These are phyloP conservation scores for Spilarctia lutea DNA, from an alignment of 2,888 invertebrate species.

Conservation along the genomic window DNA sequence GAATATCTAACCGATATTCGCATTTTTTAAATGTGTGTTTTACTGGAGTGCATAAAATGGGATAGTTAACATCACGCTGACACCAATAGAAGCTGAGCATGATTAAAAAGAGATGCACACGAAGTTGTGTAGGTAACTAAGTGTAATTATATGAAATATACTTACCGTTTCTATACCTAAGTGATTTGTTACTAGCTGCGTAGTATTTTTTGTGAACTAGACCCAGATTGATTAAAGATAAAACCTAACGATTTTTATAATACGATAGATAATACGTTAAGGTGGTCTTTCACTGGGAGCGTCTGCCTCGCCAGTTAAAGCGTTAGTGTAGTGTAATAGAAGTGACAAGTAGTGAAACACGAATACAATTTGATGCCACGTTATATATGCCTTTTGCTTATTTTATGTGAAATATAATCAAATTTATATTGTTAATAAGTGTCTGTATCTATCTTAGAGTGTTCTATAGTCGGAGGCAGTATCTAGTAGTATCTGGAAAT, in stretches of 20 bases:
- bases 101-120: too few species aligned
- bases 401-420: too few species aligned
- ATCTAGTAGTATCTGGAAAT: background rate
- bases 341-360: background rate
- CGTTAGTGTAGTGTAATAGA: background rate
- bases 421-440: too few species aligned
- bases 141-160: background rate
- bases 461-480: background rate
- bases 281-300: background rate
- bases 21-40: too few species aligned
- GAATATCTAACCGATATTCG: too few species aligned
- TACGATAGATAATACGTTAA: background rate
- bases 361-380: too few species aligned
- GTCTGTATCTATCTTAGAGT: background rate
- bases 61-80: too few species aligned
- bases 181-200: background rate
- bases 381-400: too few species aligned
- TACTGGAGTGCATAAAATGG: too few species aligned
- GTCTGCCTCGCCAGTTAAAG: background rate
- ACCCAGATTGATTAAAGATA: slow-evolving; percentile 2
- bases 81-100: too few species aligned
- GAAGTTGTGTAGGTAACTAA: too few species aligned
- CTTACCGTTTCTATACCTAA: background rate
- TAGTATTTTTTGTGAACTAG: slow-evolving; percentile 1
- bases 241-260: background rate